Conservation (phyloP, 1,140 invertebrate species). For the Atopsyche davidsoni region DNA sequence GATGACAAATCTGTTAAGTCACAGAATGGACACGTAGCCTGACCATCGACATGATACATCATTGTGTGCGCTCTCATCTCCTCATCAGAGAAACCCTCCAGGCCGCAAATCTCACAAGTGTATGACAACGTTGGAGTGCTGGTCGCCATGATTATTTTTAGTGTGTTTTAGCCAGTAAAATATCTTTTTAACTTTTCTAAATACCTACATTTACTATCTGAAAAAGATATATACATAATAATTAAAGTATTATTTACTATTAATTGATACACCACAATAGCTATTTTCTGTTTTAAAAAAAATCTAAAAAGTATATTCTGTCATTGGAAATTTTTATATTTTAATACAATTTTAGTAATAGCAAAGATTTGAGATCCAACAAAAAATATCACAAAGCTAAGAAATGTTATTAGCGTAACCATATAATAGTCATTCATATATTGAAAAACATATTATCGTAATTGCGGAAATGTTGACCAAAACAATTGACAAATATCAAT, state of each 20-base stretch:
- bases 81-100: conserved; percentile 69
- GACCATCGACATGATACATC: conserved; percentile 67
- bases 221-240: neutral
- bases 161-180: neutral
- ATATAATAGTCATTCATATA: neutral
- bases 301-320: neutral
- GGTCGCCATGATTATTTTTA: conserved; percentile 17
- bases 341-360: neutral
- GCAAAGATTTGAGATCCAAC: neutral
- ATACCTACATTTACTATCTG: neutral
- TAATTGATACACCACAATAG: neutral
- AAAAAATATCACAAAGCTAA: neutral
- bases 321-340: neutral
- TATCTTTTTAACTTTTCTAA: neutral
- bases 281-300: neutral
- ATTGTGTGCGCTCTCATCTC: conserved; percentile 73
- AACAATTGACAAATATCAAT: neutral
- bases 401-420: neutral
- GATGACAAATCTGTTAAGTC: conserved; percentile 64
- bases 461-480: neutral
- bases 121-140: conserved; percentile 38
- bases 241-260: neutral
- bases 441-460: neutral
- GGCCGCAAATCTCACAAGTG: conserved; percentile 76
- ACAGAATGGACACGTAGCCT: conserved; percentile 75